Percentiles rank a stretch among this genome's conserved stretches.
Conservation (phyloP, 2,888 invertebrate species). For the Ditula angustiorana region DNA sequence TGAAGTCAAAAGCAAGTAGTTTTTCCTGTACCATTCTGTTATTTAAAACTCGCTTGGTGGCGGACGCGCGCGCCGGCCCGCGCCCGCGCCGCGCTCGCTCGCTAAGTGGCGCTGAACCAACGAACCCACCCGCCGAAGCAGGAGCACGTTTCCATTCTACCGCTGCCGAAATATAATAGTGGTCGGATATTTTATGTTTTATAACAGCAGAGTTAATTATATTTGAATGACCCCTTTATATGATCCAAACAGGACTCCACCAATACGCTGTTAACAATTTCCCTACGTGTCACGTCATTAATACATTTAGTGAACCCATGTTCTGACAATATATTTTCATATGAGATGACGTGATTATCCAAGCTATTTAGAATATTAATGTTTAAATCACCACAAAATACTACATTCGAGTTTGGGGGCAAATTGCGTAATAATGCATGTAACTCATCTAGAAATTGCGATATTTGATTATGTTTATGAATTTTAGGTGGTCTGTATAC, state of each 20-base stretch:
- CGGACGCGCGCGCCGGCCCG: not conserved
- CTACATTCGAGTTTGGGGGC: not conserved
- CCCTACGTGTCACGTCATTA: constrained; percentile 20
- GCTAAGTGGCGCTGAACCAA: not conserved
- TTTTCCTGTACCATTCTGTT: not conserved
- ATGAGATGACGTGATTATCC: constrained; percentile 13
- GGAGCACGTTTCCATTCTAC: not conserved
- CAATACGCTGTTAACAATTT: constrained; percentile 15
- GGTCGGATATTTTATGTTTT: too few species aligned
- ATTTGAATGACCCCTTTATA: too few species aligned
- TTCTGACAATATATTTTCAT: constrained; percentile 33
- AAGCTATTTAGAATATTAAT: constrained; percentile 19
- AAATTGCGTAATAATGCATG: not conserved
- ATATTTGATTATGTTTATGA: too few species aligned
- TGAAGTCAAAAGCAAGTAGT: not conserved
- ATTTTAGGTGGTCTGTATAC: too few species aligned
- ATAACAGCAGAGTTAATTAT: too few species aligned
- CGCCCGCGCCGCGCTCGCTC: not conserved
- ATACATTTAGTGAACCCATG: constrained; percentile 33
- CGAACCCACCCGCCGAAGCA: not conserved
- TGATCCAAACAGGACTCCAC: constrained; percentile 37
- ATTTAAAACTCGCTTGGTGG: not conserved
- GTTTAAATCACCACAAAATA: constrained; percentile 35
- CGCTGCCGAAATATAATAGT: not conserved
- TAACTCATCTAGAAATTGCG: too few species aligned